These are phyloP conservation scores for Glossosoma conforme DNA, from an alignment of 1,140 invertebrate species.

Conservation along the genomic window DNA sequence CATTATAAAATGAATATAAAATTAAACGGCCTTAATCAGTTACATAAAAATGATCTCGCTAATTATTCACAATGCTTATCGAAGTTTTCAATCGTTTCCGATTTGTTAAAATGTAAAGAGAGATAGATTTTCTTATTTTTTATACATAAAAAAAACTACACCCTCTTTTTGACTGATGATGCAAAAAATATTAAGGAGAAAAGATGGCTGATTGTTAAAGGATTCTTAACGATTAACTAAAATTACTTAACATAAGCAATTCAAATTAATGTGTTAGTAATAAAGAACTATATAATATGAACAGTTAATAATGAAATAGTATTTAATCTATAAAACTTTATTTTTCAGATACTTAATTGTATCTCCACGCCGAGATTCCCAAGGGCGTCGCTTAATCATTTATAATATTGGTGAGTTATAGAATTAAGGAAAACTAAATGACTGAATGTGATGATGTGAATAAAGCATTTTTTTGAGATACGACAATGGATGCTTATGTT, in stretches of 20 bases:
- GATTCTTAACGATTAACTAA: neutral
- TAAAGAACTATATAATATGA: neutral
- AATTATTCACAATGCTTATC: too few relatives aligned
- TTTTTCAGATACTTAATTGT: conserved; percentile 61
- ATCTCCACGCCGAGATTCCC: conserved; percentile 64
- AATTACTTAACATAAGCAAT: neutral
- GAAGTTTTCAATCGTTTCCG: too few relatives aligned
- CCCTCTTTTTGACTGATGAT: neutral
- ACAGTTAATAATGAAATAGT: too few relatives aligned
- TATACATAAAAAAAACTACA: too few relatives aligned
- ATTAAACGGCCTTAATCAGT: too few relatives aligned
- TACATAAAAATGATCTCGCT: too few relatives aligned
- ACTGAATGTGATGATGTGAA: neutral
- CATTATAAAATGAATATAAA: too few relatives aligned
- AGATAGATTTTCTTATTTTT: too few relatives aligned
- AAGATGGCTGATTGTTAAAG: neutral
- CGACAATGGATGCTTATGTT: conserved; percentile 1
- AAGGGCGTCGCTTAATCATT: conserved; percentile 66
- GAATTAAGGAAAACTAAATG: conserved; percentile 8
- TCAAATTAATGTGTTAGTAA: neutral
- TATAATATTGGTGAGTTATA: conserved; percentile 56
- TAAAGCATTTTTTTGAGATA: neutral
- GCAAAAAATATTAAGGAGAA: neutral
- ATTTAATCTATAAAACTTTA: neutral
- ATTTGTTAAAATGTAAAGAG: too few relatives aligned